These are phyloP conservation scores for Sarcophaga subvicina DNA, from an alignment of 2,888 invertebrate species.

Conservation along the genomic window DNA sequence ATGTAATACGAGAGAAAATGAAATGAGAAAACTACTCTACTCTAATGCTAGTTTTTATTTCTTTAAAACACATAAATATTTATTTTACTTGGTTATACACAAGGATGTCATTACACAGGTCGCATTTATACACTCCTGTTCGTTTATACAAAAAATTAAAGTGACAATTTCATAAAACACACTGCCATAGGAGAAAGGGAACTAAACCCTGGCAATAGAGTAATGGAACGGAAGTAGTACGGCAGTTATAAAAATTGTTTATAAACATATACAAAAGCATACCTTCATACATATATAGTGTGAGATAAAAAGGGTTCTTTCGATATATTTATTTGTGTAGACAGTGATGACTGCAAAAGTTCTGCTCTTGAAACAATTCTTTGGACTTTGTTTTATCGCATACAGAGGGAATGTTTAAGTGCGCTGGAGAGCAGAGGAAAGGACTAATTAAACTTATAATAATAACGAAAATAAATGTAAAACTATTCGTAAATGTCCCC, in stretches of 20 bases:
- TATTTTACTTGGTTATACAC: not conserved
- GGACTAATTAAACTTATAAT: constrained; percentile 8
- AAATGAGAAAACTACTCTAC: no score
- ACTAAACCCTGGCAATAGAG: no score
- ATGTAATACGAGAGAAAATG: no score
- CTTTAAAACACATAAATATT: not conserved
- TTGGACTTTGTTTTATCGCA: not conserved
- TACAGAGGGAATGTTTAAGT: no score
- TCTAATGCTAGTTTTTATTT: no score
- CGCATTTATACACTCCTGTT: not conserved
- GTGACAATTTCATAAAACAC: not conserved
- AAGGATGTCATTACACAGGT: not conserved
- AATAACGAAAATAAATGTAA: constrained; percentile 4
- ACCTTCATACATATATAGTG: not conserved
- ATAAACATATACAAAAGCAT: not conserved
- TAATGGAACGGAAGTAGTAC: no score
- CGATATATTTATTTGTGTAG: not conserved
- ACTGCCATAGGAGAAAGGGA: not conserved
- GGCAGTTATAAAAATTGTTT: no score
- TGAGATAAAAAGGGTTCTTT: not conserved
- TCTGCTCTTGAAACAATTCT: not conserved
- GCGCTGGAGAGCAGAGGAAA: not conserved
- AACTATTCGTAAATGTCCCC: constrained; percentile 1
- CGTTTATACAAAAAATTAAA: not conserved
- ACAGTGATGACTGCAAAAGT: not conserved